phyloP scores from a whole-genome alignment of 1,140 invertebrate species.

The Pemphigus obesinymphae region DNA sequence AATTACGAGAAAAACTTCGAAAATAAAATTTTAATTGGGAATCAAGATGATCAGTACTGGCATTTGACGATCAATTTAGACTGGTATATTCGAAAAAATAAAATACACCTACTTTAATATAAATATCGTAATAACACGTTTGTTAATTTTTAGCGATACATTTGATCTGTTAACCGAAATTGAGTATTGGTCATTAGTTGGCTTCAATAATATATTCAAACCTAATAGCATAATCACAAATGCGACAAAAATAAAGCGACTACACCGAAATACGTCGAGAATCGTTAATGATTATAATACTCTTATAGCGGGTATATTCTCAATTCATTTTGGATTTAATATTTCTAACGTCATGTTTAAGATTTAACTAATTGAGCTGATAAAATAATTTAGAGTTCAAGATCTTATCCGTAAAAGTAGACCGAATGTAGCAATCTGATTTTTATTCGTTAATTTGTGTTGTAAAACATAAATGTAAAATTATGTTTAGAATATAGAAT shows the following conservation, averaged over 20 bases:
- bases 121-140: background rate
- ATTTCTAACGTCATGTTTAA: too few species aligned
- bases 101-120: too few species aligned
- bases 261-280: background rate
- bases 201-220: background rate
- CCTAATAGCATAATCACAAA: background rate
- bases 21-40: background rate
- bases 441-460: too few species aligned
- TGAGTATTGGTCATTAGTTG: slow-evolving; percentile 1
- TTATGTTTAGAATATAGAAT: too few species aligned
- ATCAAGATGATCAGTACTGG: slow-evolving; percentile 11
- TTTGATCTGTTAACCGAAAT: background rate
- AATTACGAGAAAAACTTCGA: background rate
- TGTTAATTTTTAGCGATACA: background rate
- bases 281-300: slow-evolving; percentile 14
- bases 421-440: too few species aligned
- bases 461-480: too few species aligned
- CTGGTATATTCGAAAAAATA: background rate
- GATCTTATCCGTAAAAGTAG: too few species aligned
- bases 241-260: background rate
- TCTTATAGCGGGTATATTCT: slow-evolving; percentile 22
- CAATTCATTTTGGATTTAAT: too few species aligned
- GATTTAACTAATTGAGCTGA: too few species aligned
- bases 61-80: slow-evolving; percentile 8
- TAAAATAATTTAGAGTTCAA: too few species aligned